Conservation (phyloP, 1,140 invertebrate genomes). For the Eueides isabella region DNA sequence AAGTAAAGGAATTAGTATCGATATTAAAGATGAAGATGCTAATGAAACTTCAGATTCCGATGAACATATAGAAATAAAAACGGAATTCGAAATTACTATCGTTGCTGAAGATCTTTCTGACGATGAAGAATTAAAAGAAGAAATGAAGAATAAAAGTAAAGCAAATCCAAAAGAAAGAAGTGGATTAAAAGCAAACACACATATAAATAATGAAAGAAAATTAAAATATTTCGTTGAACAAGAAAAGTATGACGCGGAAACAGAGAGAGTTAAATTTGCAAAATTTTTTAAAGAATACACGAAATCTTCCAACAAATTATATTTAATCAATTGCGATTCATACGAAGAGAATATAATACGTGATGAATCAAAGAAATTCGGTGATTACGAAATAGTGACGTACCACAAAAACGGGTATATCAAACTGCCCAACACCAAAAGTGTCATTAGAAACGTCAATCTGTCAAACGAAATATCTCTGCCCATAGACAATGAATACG, state of each 20-base stretch:
- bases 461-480: constrained; percentile 60
- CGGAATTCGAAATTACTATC: constrained; percentile 53
- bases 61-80: constrained; percentile 1
- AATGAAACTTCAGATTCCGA: neutral
- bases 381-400: constrained; percentile 61
- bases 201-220: constrained; percentile 29
- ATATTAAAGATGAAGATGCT: neutral
- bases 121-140: constrained; percentile 47
- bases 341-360: constrained; percentile 69
- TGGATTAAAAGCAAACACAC: constrained; percentile 30
- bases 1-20: neutral
- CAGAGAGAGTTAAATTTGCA: constrained; percentile 58
- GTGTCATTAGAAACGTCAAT: constrained; percentile 62
- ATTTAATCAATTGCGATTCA: constrained; percentile 69
- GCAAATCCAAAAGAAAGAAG: constrained; percentile 24
- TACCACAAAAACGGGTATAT: constrained; percentile 60
- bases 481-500: constrained; percentile 51
- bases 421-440: constrained; percentile 55
- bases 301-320: constrained; percentile 51
- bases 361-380: constrained; percentile 53
- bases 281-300: constrained; percentile 56
- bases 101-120: constrained; percentile 61
- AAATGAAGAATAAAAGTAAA: constrained; percentile 29
- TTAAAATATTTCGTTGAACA: constrained; percentile 63
- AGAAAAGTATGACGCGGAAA: constrained; percentile 64